phyloP scores from a whole-genome alignment of 2,888 invertebrate species.

The Tinea pellionella region DNA sequence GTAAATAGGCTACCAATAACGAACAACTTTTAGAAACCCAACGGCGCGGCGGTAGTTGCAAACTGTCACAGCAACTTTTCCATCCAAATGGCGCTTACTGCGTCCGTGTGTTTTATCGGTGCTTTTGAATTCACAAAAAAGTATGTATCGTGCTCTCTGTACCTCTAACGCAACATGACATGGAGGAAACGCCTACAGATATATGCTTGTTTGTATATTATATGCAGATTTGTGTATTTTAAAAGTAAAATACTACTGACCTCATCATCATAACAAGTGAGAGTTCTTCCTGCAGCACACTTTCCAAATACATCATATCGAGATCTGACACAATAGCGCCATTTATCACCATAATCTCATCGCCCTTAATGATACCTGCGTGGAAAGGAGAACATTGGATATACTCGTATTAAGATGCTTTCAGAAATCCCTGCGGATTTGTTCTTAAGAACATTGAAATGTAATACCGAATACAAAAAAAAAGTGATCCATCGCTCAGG shows the following conservation, averaged over 20 bases:
- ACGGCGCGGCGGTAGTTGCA: background rate
- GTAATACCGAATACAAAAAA: background rate
- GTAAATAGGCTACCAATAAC: constrained; percentile 4
- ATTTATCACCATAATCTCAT: constrained; percentile 99
- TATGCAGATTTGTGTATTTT: too few relatives aligned
- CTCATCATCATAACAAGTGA: constrained; percentile 97
- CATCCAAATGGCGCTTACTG: background rate
- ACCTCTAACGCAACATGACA: background rate
- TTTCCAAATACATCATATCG: constrained; percentile 99
- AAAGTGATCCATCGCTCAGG: background rate
- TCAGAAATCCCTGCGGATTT: constrained; percentile 27
- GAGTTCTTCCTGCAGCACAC: constrained; percentile 93
- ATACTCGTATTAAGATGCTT: constrained; percentile 33
- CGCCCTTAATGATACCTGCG: constrained; percentile 94
- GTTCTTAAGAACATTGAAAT: background rate
- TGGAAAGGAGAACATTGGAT: constrained; percentile 32
- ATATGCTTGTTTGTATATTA: too few relatives aligned
- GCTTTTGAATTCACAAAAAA: background rate
- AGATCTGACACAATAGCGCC: constrained; percentile 97
- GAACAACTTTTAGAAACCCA: background rate
- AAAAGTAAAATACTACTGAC: constrained; percentile 32
- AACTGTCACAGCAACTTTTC: constrained; percentile 8
- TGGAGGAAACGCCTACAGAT: background rate
- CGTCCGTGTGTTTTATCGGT: background rate
- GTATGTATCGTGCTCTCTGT: background rate